A percentile compares a stretch with the other conserved stretches of the same genome.
phyloP scores from a whole-genome alignment of 2,797 vertebrate species.

The Taeniopygia guttata region DNA sequence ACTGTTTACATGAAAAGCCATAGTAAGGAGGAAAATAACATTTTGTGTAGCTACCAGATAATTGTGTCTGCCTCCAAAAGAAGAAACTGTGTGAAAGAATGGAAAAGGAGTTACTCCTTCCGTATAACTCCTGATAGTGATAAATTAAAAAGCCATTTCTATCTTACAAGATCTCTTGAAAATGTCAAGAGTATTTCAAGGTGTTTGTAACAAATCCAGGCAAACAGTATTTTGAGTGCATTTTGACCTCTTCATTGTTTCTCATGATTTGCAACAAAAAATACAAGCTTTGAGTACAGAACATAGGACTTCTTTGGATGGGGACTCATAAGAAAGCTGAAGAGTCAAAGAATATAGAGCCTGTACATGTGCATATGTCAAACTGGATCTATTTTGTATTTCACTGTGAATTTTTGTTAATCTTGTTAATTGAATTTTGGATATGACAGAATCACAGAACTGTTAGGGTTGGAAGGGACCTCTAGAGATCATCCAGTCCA shows the following conservation, averaged over 20 bases:
- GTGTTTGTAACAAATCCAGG: not conserved
- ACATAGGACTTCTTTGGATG: not conserved
- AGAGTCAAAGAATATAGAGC: not conserved
- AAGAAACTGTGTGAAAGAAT: not conserved
- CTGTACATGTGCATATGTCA: not conserved
- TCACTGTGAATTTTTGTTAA: not conserved
- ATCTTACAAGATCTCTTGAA: not conserved
- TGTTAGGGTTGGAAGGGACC: not conserved
- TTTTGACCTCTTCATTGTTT: not conserved
- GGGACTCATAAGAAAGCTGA: not conserved
- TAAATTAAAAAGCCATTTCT: not conserved
- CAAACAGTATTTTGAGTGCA: not conserved
- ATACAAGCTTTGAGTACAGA: rapidly evolving
- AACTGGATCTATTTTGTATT: not conserved
- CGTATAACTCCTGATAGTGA: not conserved
- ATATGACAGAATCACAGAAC: not conserved
- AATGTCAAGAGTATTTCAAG: not conserved
- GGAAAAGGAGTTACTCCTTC: not conserved
- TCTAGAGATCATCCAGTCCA: not conserved
- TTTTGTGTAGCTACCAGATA: not conserved
- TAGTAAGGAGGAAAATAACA: not conserved
- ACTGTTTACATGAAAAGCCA: not conserved
- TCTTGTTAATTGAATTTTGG: not conserved
- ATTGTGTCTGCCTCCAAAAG: not conserved
- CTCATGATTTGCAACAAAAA: not conserved